Evolutionary conservation across 2,797 vertebrate genomes (phyloP).

Genomic region (Natrix natrix): DNA sequence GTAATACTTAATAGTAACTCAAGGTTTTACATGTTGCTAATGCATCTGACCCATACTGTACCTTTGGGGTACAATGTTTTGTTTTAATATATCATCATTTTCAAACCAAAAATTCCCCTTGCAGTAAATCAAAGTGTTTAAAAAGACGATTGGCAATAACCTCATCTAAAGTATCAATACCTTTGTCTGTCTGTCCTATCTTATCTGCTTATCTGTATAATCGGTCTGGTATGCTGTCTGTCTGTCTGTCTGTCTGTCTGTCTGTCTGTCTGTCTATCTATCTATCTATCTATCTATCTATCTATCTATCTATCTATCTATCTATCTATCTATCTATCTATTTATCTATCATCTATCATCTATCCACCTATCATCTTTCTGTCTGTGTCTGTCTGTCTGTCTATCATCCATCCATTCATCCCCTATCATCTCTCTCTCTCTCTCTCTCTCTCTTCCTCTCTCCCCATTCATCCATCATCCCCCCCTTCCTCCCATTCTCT

Average conservation of each 20-base stretch:
- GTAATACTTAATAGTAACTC: not conserved
- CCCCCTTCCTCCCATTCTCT: no score
- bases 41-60: not conserved
- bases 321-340: rapidly evolving
- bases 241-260: not conserved
- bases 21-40: not conserved
- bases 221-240: no score
- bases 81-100: not conserved
- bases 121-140: not conserved
- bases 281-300: no score
- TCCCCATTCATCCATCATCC: no score
- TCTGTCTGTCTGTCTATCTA: rapidly evolving
- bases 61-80: not conserved
- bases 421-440: no score
- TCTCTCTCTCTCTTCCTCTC: no score
- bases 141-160: not conserved
- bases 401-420: no score
- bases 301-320: not conserved
- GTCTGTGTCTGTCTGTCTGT: no score
- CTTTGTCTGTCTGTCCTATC: not conserved
- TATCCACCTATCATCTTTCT: no score
- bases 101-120: not conserved
- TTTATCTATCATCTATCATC: no score
- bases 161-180: not conserved
- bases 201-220: no score